Evolutionary conservation across 2,888 invertebrate species (phyloP).

Genomic region (Nephrotoma appendiculata): DNA sequence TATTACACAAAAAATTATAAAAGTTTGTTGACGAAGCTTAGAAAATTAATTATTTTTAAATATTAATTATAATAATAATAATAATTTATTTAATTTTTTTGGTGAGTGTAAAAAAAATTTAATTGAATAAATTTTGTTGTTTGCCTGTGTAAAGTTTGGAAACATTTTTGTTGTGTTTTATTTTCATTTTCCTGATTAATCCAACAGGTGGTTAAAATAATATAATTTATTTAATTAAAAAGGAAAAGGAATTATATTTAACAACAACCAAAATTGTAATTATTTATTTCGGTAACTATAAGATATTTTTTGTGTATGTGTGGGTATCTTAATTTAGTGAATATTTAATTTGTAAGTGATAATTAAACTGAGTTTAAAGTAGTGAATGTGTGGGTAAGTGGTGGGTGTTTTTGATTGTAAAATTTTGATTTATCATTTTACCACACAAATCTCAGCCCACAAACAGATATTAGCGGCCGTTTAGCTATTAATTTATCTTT

Average conservation of each 20-base stretch:
- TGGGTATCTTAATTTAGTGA: not conserved
- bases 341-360: not conserved
- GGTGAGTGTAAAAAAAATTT: not conserved
- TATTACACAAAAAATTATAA: not conserved
- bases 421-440: no score
- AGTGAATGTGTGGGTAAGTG: not conserved
- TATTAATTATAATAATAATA: not conserved
- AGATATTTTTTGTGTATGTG: not conserved
- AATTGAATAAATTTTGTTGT: not conserved
- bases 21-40: not conserved
- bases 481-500: no score
- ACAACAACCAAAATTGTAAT: not conserved
- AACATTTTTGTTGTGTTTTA: not conserved
- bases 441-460: no score
- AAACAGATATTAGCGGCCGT: no score
- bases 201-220: not conserved
- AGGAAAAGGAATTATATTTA: not conserved
- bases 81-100: not conserved
- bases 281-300: not conserved
- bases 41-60: not conserved
- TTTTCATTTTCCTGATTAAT: not conserved
- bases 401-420: no score
- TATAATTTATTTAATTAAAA: not conserved
- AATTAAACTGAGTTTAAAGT: not conserved
- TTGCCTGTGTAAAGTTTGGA: not conserved